Base-by-base conservation (phyloP, 2,113 vertebrate species). In the Microtus montanus region DNA sequence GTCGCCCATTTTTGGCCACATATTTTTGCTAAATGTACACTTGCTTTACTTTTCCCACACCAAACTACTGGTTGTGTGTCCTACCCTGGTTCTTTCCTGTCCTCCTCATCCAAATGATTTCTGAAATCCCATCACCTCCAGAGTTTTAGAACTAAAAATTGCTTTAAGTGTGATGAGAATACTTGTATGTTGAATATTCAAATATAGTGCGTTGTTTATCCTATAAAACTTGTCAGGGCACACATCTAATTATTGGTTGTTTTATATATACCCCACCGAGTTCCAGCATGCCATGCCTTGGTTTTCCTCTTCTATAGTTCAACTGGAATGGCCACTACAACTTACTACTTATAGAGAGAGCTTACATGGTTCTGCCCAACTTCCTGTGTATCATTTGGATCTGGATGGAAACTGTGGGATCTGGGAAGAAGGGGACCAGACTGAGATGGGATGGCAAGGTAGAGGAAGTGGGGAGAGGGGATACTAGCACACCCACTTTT, bases 181-280 rank as follows among this genome's bases (percentile, higher is more conserved):
- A 41, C 8, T 66, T 68, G 17, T 77, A 68, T 44, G 73, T 82
- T 91, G 94, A 73, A 41, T 22, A 87, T 94, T 95, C 85, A 91
- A 86, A 89, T 80, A 52, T 19, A 10, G 41, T 87, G 54, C 20
- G 44, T 77, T 38, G 28, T 54, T 93, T 92, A 83, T 54, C 44
- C 82, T 89, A 26, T 79, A 89, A 77, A 90, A 49, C 68, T 87
- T 87, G 33, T 95, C 70, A 26, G 28, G 44, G 2, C 78, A 58
- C 41, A 38, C 66, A 71, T 71, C 74, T 95, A 89, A 74, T 93
- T 87, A 90, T 68, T 74, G 87, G 88, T 86, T 91, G 83, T 75
- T 58, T 54, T 75, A 19, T 54, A 5, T 52, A 52, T 28, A 41
- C 2, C 12, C 91, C 13, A 83, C 79, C 87, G 75, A 89, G 79